Base-by-base conservation (phyloP, 2,888 invertebrate genomes). In the Callyntrura sp. region DNA sequence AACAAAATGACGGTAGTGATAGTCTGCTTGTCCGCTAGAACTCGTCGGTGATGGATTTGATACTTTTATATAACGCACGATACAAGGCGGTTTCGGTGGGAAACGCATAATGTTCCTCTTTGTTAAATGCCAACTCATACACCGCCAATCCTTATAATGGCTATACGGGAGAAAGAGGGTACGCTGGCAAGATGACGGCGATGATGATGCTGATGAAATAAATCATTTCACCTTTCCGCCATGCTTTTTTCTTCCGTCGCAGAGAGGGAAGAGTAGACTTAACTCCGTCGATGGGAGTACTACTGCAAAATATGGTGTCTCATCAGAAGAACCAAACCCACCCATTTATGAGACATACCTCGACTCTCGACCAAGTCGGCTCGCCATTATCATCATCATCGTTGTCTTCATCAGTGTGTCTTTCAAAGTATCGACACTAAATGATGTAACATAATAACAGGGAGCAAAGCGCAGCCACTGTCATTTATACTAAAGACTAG, bases 391-490 rank as follows among this genome's bases (percentile, higher is more conserved):
- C 70, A 70, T 70, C 8, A 11, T 68, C 43, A 12, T 17, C 51
- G 51, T 51, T 35, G 35, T 35, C 35, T 35, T 35, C 35, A 35
- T 35, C 35, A n/a, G 51, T 51, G 51, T 51, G n/a, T n/a, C 51
- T n/a, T 51, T 51, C n/a, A 3, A 51, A 2, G 43, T 28, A 65
- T 82, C 25, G 81, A 17, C 81, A 28, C 11, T 17, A 17, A 28
- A 51, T 83, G 82, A 83, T 83, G 82, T 83, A 83, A 83, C 48
- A 51, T 43, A 68, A 68, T 17, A 55, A 17, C 43, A 35, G 62
- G 28, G 17, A 82, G 45, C 17, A 43, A 4, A 60, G 9, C 20
- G 55, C 23, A 45, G 78, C 9, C 14, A 62, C 35, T 60, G 51
- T 23, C 23, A 23, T 60, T 60, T 43, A 35, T 14, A 17, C 68